Percentiles rank a stretch among this genome's conserved stretches.
Evolutionary conservation across 2,113 vertebrate genomes (phyloP).

Genomic region (Crotalus helleri): DNA sequence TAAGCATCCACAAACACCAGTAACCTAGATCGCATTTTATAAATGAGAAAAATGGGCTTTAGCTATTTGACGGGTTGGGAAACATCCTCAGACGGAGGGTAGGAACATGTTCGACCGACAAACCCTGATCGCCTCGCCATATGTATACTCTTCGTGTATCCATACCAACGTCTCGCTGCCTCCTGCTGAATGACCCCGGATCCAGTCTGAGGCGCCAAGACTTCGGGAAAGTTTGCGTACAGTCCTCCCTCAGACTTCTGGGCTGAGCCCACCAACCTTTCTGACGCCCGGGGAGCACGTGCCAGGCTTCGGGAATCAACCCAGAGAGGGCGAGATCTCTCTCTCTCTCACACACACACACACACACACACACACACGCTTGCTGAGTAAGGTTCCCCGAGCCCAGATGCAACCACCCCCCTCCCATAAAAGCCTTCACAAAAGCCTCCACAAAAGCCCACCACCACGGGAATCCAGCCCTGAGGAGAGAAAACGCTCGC

Average conservation of each 20-base stretch:
- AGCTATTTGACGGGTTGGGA: not conserved
- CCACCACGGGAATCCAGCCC: not conserved
- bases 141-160: not conserved
- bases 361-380: no score
- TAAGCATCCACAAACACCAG: not conserved
- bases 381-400: not conserved
- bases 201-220: not conserved
- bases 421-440: not conserved
- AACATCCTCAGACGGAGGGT: not conserved
- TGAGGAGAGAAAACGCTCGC: not conserved
- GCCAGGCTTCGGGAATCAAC: not conserved
- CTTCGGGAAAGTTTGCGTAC: not conserved
- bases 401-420: not conserved
- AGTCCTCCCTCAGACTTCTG: no score
- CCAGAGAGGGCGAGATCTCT: not conserved
- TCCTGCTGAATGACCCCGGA: not conserved
- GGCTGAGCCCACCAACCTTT: not conserved
- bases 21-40: not conserved
- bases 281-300: not conserved
- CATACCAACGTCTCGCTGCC: not conserved
- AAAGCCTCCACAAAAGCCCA: not conserved
- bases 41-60: not conserved
- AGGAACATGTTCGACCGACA: not conserved
- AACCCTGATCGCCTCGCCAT: no score
- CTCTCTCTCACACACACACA: not conserved